Conservation (phyloP, 2,797 vertebrate species). For the Mastacembelus armatus region DNA sequence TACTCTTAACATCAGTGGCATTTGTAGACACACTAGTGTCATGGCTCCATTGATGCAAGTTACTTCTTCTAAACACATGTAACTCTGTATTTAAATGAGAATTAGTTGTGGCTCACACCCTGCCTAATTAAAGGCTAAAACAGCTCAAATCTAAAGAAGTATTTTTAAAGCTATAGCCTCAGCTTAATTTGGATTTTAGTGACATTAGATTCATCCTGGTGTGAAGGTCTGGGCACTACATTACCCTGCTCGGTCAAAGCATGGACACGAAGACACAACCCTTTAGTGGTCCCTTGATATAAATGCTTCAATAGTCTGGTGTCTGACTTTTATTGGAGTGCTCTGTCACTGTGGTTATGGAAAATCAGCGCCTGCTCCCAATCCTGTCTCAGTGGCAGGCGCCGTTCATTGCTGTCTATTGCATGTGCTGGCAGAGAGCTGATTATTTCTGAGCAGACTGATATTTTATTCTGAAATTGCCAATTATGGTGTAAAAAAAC, state of each 20-base stretch:
- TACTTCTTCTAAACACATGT: not conserved
- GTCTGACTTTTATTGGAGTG: conserved; percentile 62
- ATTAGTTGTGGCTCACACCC: not conserved
- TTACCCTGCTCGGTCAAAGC: conserved; percentile 8
- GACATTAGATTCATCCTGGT: too few species aligned
- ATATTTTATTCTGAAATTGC: conserved; percentile 58
- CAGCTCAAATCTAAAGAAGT: not conserved
- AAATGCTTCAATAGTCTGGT: conserved; percentile 56
- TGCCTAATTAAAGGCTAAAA: not conserved
- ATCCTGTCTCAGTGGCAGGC: conserved; percentile 38
- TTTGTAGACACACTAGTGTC: not conserved
- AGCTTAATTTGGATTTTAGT: conserved; percentile 26
- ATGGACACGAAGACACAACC: conserved; percentile 29
- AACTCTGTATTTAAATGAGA: not conserved
- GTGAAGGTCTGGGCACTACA: conserved; percentile 19
- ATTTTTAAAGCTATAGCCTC: conserved; percentile 6
- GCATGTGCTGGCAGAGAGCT: conserved; percentile 35
- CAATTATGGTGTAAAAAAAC: conserved; percentile 58
- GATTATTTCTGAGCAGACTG: conserved; percentile 29
- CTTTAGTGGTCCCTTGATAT: conserved; percentile 33
- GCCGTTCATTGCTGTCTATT: conserved; percentile 49
- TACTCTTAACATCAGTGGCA: not conserved
- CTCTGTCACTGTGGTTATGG: conserved; percentile 59
- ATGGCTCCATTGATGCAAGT: too few species aligned
- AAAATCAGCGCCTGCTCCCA: conserved; percentile 48